Evolutionary conservation across 2,888 invertebrate genomes (phyloP).

Genomic region (Hololepta plana): DNA sequence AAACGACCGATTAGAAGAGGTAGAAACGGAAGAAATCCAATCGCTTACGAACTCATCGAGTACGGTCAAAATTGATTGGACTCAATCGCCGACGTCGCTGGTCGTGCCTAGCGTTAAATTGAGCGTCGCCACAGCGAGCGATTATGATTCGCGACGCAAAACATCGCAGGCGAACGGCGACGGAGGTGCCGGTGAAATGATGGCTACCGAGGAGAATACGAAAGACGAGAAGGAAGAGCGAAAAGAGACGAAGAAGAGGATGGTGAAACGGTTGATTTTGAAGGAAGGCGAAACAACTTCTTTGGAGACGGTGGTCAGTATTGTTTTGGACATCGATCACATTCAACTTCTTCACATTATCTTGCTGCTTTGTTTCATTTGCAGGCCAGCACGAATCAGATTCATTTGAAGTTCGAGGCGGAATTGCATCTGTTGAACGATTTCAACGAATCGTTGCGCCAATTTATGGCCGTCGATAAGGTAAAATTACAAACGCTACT

Average conservation of each 20-base stretch:
- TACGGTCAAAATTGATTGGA: too few species aligned
- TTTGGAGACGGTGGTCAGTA: slow-evolving; percentile 10
- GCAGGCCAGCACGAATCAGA: slow-evolving; percentile 26
- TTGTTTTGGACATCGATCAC: slow-evolving; percentile 1
- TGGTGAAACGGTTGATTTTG: slow-evolving; percentile 5
- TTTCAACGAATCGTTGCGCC: slow-evolving; percentile 37
- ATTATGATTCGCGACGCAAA: slow-evolving; percentile 4
- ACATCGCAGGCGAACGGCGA: too few species aligned
- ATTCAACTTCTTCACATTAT: slow-evolving; percentile 2
- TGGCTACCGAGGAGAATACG: slow-evolving; percentile 7
- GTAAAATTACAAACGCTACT: slow-evolving; percentile 11
- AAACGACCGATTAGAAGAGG: too few species aligned
- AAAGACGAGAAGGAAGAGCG: slow-evolving; percentile 2
- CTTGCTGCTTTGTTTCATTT: slow-evolving; percentile 10
- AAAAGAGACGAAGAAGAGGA: slow-evolving; percentile 2
- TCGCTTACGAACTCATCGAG: too few species aligned
- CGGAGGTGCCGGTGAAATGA: too few species aligned
- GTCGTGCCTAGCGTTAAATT: too few species aligned
- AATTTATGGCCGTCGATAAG: slow-evolving; percentile 37
- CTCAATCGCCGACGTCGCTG: too few species aligned
- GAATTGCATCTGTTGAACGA: slow-evolving; percentile 41
- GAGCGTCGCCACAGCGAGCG: too few species aligned
- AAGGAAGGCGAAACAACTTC: slow-evolving; percentile 10
- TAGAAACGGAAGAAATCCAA: too few species aligned
- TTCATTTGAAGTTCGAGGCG: slow-evolving; percentile 39